These are phyloP conservation scores for Cryptocheilus praepositus DNA, from an alignment of 2,888 invertebrate genomes.

Conservation along the genomic window DNA sequence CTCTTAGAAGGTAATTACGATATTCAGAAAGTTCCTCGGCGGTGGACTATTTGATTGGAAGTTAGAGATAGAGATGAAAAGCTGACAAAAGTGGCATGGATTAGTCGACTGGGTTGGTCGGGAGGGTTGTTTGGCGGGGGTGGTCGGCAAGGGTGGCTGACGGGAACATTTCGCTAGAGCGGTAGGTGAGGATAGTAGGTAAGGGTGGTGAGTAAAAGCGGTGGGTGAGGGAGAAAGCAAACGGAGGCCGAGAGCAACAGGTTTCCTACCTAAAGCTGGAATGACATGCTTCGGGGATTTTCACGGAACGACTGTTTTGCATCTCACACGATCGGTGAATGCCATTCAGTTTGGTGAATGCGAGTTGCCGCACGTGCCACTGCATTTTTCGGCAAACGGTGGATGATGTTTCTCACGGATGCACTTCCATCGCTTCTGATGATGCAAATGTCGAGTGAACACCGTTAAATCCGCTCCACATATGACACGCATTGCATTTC, in stretches of 20 bases:
- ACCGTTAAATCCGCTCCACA: too few species aligned
- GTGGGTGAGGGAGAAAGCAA: conserved; percentile 54
- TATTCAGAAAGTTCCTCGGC: too few species aligned
- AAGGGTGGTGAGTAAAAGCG: conserved; percentile 29
- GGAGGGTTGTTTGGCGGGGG: too few species aligned
- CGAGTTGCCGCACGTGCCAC: neutral
- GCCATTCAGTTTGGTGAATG: conserved; percentile 2
- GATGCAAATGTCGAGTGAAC: too few species aligned
- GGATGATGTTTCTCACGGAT: neutral
- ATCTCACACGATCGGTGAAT: conserved; percentile 26
- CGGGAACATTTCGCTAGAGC: conserved; percentile 24
- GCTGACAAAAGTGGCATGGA: too few species aligned
- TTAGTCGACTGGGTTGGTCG: too few species aligned
- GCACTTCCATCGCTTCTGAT: too few species aligned
- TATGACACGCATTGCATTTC: too few species aligned
- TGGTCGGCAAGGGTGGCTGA: too few species aligned
- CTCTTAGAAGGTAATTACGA: too few species aligned
- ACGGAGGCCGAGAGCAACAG: conserved; percentile 65
- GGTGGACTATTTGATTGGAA: too few species aligned
- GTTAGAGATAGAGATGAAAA: too few species aligned
- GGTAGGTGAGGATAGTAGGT: conserved; percentile 46
- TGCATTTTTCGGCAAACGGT: neutral
- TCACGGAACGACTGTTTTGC: conserved; percentile 56
- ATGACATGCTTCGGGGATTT: conserved; percentile 67
- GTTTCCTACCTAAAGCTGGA: conserved; percentile 64